phyloP scores from a whole-genome alignment of 2,888 invertebrate species.

The Chymomyza amoena region DNA sequence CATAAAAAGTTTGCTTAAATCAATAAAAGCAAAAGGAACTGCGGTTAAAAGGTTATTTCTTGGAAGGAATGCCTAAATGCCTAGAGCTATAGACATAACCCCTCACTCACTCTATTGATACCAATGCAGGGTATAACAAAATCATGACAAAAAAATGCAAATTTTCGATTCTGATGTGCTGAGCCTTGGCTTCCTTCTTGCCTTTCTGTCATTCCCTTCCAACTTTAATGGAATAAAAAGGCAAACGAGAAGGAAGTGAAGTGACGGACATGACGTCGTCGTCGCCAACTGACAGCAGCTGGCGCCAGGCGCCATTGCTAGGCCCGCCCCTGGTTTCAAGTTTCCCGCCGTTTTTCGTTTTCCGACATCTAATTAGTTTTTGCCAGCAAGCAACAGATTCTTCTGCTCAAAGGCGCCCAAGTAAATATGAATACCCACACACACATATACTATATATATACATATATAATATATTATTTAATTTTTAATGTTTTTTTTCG shows the following conservation, averaged over 20 bases:
- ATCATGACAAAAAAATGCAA: slow-evolving; percentile 35
- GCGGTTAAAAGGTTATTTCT: no score
- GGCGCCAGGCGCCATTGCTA: slow-evolving; percentile 21
- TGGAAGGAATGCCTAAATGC: no score
- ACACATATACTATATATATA: neutral
- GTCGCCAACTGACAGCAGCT: slow-evolving; percentile 21
- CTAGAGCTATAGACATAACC: neutral
- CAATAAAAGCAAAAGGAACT: no score
- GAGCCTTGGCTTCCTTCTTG: slow-evolving; percentile 21
- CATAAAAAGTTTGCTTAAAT: no score
- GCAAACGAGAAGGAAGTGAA: slow-evolving; percentile 45
- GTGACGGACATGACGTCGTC: neutral
- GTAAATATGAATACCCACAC: slow-evolving; percentile 33
- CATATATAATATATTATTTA: neutral
- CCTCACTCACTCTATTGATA: neutral
- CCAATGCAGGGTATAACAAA: neutral
- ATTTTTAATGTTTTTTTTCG: slow-evolving; percentile 14
- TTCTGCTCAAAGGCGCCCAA: slow-evolving; percentile 22
- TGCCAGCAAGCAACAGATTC: slow-evolving; percentile 46
- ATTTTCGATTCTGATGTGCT: slow-evolving; percentile 49
- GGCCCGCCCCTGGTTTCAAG: slow-evolving; percentile 10
- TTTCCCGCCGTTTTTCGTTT: slow-evolving; percentile 27
- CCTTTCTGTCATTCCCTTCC: neutral
- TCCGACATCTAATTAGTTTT: slow-evolving; percentile 60
- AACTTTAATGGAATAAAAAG: neutral